Base-by-base conservation (phyloP, 2,797 vertebrate genomes). In the Craterocephalus amniculus region DNA sequence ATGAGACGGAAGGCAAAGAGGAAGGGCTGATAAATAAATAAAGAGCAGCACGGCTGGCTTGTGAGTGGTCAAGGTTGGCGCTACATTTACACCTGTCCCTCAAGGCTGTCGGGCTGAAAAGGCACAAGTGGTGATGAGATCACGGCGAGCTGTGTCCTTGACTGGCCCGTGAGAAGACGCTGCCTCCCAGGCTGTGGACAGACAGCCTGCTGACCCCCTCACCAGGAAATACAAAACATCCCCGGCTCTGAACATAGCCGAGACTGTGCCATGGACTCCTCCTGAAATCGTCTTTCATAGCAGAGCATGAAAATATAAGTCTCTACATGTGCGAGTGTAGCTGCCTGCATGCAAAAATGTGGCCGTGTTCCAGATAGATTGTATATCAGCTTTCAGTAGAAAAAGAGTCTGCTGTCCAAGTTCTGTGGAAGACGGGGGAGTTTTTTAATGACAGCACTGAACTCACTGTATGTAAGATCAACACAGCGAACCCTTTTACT, bases 11-110 rank as follows among this genome's bases (percentile, higher is more conserved):
- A 57, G 68, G 35, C 60, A 63, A 12, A 58, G 63, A 70, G 60
- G 43, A 65, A 78, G 63, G 57, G 79, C 63, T 78, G 83, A 91
- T 92, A 85, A 93, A 94, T 93, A 94, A 93, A 93, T 91, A 83
- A 94, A 78, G 85, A 93, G 88, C 81, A 88, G 84, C 76, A 27
- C 74, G 49, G 72, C 78, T 79, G 86, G 75, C 87, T 86, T 80
- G 79, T 62, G 69, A 67, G 64, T 75, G 76, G 75, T 92, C 91
- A 95, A 94, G 94, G 94, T 91, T 91, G 88, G 61, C 87, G 78
- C 81, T 88, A 89, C 90, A 93, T 94, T 93, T 93, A 92, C 89
- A 92, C 91, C 92, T 91, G 93, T 93, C 94, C 91, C 94, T 94
- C 87, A 94, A 95, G 93, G 93, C 87, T 87, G 89, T 63, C 48